A percentile compares a stretch with the other conserved stretches of the same genome.
phyloP scores from a whole-genome alignment of 2,113 vertebrate genomes.

The Odontophorus gujanensis region DNA sequence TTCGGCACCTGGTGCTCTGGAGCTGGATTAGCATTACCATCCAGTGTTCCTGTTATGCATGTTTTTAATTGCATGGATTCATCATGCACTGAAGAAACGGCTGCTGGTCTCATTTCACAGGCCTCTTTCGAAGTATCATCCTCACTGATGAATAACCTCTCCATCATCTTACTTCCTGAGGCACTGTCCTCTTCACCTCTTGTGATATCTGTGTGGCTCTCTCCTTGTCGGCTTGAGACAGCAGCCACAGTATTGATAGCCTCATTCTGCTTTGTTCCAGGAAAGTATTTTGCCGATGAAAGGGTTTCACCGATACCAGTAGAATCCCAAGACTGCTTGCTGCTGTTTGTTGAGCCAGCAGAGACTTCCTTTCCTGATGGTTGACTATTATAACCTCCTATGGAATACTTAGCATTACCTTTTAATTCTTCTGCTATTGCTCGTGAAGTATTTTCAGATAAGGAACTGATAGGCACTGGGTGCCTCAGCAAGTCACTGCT shows the following conservation, averaged over 20 bases:
- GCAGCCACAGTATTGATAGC: neutral
- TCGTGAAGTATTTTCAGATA: constrained; percentile 56
- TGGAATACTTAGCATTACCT: constrained; percentile 31
- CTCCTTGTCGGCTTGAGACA: neutral
- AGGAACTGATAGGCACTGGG: constrained; percentile 54
- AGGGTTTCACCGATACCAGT: constrained; percentile 4
- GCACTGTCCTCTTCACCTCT: constrained; percentile 23
- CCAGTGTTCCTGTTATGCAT: constrained; percentile 33
- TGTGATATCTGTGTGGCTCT: constrained; percentile 18
- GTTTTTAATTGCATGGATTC: constrained; percentile 38
- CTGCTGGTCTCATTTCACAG: neutral
- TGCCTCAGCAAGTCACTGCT: constrained; percentile 43
- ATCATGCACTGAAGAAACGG: neutral
- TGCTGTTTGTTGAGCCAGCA: constrained; percentile 39
- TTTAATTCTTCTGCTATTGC: constrained; percentile 54
- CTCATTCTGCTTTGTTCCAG: constrained; percentile 41
- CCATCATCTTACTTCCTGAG: neutral
- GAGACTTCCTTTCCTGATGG: constrained; percentile 20
- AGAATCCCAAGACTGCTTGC: neutral
- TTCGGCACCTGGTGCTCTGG: neutral
- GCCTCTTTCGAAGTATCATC: neutral
- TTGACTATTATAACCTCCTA: constrained; percentile 35
- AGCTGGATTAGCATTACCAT: constrained; percentile 77
- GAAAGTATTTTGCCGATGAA: neutral
- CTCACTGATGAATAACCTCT: constrained; percentile 53